phyloP scores from a whole-genome alignment of 2,888 invertebrate genomes.

The Xylocampa areola region DNA sequence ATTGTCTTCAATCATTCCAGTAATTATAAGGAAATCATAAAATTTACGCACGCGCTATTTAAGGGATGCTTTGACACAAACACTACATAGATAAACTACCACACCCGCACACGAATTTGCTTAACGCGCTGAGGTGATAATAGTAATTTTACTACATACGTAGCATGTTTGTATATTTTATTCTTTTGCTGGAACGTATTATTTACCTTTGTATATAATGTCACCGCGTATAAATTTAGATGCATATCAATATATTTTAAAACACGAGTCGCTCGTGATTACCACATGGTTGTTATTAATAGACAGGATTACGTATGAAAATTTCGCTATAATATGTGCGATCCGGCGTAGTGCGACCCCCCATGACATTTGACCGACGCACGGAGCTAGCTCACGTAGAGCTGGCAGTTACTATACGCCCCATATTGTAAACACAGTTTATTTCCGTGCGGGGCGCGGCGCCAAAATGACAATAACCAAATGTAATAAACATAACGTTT shows the following conservation, averaged over 20 bases:
- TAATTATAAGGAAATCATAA: conserved; percentile 13
- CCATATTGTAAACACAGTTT: conserved; percentile 64
- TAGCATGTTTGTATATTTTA: no score
- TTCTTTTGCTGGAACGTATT: no score
- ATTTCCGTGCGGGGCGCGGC: conserved; percentile 56
- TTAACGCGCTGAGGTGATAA: no score
- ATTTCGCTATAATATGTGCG: conserved; percentile 8
- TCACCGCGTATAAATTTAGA: conserved; percentile 61
- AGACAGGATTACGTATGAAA: conserved; percentile 47
- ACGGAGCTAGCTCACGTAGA: not conserved
- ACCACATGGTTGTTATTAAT: conserved; percentile 59
- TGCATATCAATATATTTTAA: conserved; percentile 62
- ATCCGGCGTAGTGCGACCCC: not conserved
- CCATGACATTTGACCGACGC: not conserved
- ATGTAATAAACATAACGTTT: conserved; percentile 52
- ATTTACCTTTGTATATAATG: no score
- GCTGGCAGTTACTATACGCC: conserved; percentile 25
- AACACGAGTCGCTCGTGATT: conserved; percentile 53
- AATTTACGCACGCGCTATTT: conserved; percentile 11
- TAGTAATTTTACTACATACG: no score
- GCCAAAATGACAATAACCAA: conserved; percentile 63
- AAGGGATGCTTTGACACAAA: no score
- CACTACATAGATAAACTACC: no score
- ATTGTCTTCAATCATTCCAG: not conserved
- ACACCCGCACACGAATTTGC: no score